A percentile compares a stretch with the other conserved stretches of the same genome.
These are phyloP conservation scores for Rhadina sibilatrix DNA, from an alignment of 2,113 vertebrate species.

Conservation along the genomic window DNA sequence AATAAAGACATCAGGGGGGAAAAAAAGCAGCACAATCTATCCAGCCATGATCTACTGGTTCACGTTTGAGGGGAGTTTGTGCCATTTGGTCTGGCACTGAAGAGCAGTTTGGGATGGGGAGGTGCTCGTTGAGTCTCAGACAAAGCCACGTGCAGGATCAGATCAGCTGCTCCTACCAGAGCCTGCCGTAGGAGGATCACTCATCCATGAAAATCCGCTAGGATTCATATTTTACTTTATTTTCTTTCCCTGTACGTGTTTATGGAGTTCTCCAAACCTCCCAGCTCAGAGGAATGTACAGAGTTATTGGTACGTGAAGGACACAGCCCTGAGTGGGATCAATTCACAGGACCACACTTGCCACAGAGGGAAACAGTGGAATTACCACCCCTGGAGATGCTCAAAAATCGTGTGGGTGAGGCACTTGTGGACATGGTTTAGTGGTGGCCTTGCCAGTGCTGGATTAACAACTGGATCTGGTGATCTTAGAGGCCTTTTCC, in stretches of 20 bases:
- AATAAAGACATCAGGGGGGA: not conserved
- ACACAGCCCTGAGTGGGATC: fast-evolving
- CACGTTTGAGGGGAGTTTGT: not conserved
- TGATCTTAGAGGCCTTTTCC: not conserved
- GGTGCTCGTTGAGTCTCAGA: fast-evolving
- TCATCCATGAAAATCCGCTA: not conserved
- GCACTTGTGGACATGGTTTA: not conserved
- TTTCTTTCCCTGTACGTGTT: not conserved
- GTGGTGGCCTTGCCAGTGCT: not conserved
- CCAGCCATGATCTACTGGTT: not conserved
- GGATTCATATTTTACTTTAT: not conserved
- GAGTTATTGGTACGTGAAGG: fast-evolving
- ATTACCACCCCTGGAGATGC: not conserved
- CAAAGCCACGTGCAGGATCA: fast-evolving
- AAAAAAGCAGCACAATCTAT: not conserved
- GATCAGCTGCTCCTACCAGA: not conserved
- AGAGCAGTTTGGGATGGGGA: not conserved
- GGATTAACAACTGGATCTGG: not conserved
- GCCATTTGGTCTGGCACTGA: not conserved
- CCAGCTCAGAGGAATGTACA: not conserved
- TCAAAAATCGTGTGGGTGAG: fast-evolving
- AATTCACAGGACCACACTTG: not conserved
- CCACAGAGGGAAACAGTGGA: not conserved
- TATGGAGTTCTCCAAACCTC: not conserved
- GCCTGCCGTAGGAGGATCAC: fast-evolving